Base-by-base conservation (phyloP, 2,113 vertebrate species). In the Laterallus jamaicensis region DNA sequence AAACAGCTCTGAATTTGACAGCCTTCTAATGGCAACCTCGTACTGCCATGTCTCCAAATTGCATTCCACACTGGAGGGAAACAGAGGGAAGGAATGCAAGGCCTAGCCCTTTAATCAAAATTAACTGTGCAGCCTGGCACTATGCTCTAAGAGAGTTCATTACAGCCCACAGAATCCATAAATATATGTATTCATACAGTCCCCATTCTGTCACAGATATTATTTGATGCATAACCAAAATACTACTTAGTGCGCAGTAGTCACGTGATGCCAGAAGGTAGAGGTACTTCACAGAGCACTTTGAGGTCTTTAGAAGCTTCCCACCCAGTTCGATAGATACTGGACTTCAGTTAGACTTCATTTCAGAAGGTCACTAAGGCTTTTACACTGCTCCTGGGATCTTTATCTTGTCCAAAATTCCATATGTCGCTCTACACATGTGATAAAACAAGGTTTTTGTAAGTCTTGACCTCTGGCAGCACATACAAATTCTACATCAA, bases 331-430 rank as follows among this genome's bases (percentile, higher is more conserved):
- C 77, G 67, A 62, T 86, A 78, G 82, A 91, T 10, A 68, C 19
- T n/a, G 12, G 25, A 82, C 32, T 44, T 91, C 56, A 81, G 32
- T 76, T 90, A 71, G 44, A 77, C 20, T 69, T 82, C n/a, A 58
- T 78, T 95, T 92, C 56, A 70, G 95, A 96, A 89, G 67, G 54
- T 67, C 79, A 88, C 8, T 4, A 80, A 82, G 40, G 47, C 40
- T 88, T 69, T 44, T 39, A 81, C 26, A 29, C 25, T 55, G 6
- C 64, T 83, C 8, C 31, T 81, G 56, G 24, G 31, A 86, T 86
- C 54, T 81, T 82, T 60, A 55, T 71, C 82, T 78, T 55, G 17
- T 44, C 28, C 0, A 5, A 10, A 74, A 64, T 81, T 29, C 8
- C 0, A 10, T 15, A 40, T 17, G 26, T 67, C n/a, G 25, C 59